Base-by-base conservation (phyloP, 1,140 invertebrate genomes). In the Teleogryllus occipitalis region DNA sequence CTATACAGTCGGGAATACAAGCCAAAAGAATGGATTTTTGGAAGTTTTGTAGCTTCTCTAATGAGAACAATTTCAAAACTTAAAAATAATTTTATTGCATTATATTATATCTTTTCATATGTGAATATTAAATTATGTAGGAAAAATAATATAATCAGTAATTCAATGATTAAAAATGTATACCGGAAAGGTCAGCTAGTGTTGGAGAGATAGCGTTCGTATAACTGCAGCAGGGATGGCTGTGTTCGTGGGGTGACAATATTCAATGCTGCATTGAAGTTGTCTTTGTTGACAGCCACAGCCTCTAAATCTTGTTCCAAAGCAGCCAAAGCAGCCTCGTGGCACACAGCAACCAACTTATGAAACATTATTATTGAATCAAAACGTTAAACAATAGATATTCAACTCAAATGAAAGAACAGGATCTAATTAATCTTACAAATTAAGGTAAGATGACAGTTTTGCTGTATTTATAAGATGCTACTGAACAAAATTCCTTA, bases 271-370 rank as follows among this genome's bases (percentile, higher is more conserved):
- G 86, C 83, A 74, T 88, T 84, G 85, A 97, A 96, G 87, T 97
- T 91, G 15, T 18, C 47, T n/a, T 48, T 39, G 14, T 7, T 39
- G 18, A 80, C 75, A 47, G 10, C 14, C 7, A 22, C 75, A 15
- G 79, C 75, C 8, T 10, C 15, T 8, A 80, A 27, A 27, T 92
- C 87, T 83, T 95, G 92, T 84, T 94, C 90, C 72, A 97, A 85
- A 12, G 95, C 93, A 84, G 89, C 89, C 83, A 96, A 87, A 0
- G 92, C 95, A 18, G 96, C 96, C 88, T 96, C 95, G 81, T 95
- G 90, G 84, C 95, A 97, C 8, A 97, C 88, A 6, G 94, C 93
- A 82, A 93, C 90, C 7, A 93, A 85, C 89, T 91, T 82, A 76
- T 86, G 85, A 81, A 81, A 81, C 1, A 39, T 54, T 8, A 78